phyloP scores from a whole-genome alignment of 2,797 vertebrate species.

The Rhyacichthys aspro region DNA sequence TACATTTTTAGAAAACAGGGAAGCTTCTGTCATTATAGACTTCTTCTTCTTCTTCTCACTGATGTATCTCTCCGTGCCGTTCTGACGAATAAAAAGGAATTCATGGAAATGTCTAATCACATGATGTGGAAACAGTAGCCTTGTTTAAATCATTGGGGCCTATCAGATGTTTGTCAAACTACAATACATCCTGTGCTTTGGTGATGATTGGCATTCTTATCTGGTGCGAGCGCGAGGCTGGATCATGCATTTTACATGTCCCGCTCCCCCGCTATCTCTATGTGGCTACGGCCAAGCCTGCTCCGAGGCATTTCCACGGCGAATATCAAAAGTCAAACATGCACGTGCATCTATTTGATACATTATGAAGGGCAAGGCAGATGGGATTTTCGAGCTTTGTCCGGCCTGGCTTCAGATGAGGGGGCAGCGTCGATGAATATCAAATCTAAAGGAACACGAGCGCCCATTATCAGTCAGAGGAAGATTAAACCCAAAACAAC shows the following conservation, averaged over 20 bases:
- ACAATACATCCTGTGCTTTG: not conserved
- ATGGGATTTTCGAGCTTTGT: slow-evolving; percentile 29
- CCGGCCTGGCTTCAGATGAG: slow-evolving; percentile 31
- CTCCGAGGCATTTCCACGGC: slow-evolving; percentile 23
- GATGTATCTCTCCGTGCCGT: not conserved
- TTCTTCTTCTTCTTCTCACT: too few species aligned
- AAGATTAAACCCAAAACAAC: slow-evolving; percentile 35
- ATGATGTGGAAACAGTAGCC: slow-evolving; percentile 10
- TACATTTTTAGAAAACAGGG: slow-evolving; percentile 7
- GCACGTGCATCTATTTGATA: slow-evolving; percentile 37
- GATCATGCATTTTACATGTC: slow-evolving; percentile 67
- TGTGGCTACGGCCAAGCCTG: slow-evolving; percentile 5
- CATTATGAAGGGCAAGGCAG: slow-evolving; percentile 24
- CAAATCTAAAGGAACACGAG: slow-evolving; percentile 38
- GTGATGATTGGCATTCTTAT: slow-evolving; percentile 54
- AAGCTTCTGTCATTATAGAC: not conserved
- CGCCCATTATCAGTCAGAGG: slow-evolving; percentile 22
- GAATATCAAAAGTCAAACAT: slow-evolving; percentile 55
- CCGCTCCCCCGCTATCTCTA: slow-evolving; percentile 19
- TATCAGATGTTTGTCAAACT: slow-evolving; percentile 21
- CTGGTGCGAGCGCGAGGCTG: slow-evolving; percentile 17
- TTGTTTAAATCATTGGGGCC: not conserved
- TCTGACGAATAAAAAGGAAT: not conserved
- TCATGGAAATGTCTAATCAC: not conserved
- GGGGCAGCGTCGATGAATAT: slow-evolving; percentile 45